Conservation (phyloP, 2,797 vertebrate genomes). For the Amazona ochrocephala region DNA sequence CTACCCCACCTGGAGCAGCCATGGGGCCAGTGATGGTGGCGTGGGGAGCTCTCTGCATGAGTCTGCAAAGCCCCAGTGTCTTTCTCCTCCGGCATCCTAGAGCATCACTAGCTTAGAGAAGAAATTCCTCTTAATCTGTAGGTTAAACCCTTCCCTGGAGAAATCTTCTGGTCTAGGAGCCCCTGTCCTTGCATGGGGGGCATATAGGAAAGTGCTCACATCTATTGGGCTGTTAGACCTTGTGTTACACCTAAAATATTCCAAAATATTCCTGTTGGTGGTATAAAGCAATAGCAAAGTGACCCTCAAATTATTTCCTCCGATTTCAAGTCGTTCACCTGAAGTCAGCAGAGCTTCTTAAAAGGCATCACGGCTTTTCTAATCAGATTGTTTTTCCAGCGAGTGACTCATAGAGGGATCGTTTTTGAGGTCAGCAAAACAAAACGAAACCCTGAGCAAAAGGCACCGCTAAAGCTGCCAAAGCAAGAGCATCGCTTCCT, state of each 20-base stretch:
- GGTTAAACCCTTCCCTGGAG: not conserved
- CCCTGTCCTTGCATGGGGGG: not conserved
- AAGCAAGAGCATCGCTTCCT: not conserved
- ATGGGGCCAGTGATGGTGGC: fast-evolving
- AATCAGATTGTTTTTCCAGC: not conserved
- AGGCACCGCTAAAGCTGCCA: not conserved
- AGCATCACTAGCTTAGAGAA: not conserved
- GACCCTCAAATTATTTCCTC: not conserved
- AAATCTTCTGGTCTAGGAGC: not conserved
- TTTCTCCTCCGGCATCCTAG: not conserved
- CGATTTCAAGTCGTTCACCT: not conserved
- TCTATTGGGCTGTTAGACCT: not conserved
- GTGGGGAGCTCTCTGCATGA: not conserved
- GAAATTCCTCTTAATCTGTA: not conserved
- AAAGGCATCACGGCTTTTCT: not conserved
- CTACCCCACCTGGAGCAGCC: not conserved
- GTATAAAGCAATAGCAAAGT: not conserved
- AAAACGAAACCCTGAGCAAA: not conserved
- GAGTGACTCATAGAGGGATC: not conserved
- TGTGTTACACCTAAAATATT: not conserved
- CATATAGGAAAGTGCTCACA: not conserved
- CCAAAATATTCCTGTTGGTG: not conserved
- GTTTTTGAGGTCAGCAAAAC: not conserved
- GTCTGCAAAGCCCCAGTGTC: not conserved
- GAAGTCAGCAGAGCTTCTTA: not conserved